Base-by-base conservation (phyloP, 2,797 vertebrate genomes). In the Anomalospiza imberbis region DNA sequence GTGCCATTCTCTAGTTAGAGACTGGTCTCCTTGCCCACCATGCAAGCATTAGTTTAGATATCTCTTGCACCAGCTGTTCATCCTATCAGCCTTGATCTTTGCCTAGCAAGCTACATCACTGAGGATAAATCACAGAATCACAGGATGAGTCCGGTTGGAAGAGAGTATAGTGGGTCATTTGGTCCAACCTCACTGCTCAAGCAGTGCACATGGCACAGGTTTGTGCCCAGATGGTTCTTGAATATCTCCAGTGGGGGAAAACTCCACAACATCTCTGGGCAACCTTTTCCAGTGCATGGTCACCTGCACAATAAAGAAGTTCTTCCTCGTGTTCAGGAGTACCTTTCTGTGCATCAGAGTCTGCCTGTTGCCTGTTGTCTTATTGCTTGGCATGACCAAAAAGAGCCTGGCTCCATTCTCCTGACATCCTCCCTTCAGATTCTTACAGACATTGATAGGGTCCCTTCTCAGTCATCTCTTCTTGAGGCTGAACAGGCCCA, bases 1-100 rank as follows among this genome's bases (percentile, higher is more conserved):
- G 5, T 44, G 36, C 24, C 0, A 2, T 62, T 91, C 62, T 75
- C 28, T 65, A 34, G 12, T 60, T 74, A 17, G 29, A 80, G n/a
- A 24, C 0, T 55, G 54, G 36, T 75, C 17, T 72, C 25, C 29
- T 80, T 9, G 5, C n/a, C 44, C 0, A 1, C 26, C 10, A 5
- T 51, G n/a, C 55, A 54, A 63, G 21, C 38, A 28, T 1, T 68
- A 77, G n/a, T 83, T 81, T 42, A 65, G 47, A 20, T 62, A 34
- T 57, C 25, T 80, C 72, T 74, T 68, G 47, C 32, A 55, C 28
- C 63, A 76, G 34, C 32, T 75, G 24, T 76, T 85, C 51, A 44
- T 82, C 42, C 31, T 85, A 19, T 58, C 10, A n/a, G 19, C 44
- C 58, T 82, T 85, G 32, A 21, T 65, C n/a, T 79, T 91, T 76